Evolutionary conservation across 1,140 invertebrate species (phyloP).

Genomic region (Chymomyza costata): DNA sequence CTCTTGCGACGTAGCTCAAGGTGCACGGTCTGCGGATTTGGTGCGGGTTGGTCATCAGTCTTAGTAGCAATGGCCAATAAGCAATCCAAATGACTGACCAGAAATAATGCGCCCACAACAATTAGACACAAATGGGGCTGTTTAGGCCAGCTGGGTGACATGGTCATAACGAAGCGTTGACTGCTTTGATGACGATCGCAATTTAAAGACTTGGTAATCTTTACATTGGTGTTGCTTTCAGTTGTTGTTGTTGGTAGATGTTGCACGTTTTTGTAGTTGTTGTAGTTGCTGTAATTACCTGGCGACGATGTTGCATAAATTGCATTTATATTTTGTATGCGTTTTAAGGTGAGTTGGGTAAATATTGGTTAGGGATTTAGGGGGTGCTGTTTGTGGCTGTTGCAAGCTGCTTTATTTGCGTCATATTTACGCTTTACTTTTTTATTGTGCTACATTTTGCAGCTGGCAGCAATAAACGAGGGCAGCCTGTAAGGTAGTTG

Average conservation of each 20-base stretch:
- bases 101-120: conserved; percentile 43
- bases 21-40: conserved; percentile 23
- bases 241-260: conserved; percentile 13
- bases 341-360: not conserved
- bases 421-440: conserved; percentile 54
- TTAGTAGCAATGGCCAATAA: conserved; percentile 1
- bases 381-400: no score
- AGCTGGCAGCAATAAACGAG: no score
- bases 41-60: not conserved
- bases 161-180: conserved; percentile 39
- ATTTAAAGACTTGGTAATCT: conserved; percentile 17
- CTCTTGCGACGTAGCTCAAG: conserved; percentile 60
- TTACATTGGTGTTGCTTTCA: conserved; percentile 18
- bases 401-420: conserved; percentile 34
- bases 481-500: no score
- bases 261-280: conserved; percentile 10
- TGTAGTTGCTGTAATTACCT: conserved; percentile 34
- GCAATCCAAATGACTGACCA: conserved; percentile 8
- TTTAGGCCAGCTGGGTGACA: conserved; percentile 36
- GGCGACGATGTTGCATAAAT: conserved; percentile 39
- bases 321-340: conserved; percentile 38
- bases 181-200: conserved; percentile 24
- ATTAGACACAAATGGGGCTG: conserved; percentile 49
- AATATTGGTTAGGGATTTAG: no score
- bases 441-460: no score